Evolutionary conservation across 2,113 vertebrate genomes (phyloP).

Genomic region (Oreochromis spilurus): DNA sequence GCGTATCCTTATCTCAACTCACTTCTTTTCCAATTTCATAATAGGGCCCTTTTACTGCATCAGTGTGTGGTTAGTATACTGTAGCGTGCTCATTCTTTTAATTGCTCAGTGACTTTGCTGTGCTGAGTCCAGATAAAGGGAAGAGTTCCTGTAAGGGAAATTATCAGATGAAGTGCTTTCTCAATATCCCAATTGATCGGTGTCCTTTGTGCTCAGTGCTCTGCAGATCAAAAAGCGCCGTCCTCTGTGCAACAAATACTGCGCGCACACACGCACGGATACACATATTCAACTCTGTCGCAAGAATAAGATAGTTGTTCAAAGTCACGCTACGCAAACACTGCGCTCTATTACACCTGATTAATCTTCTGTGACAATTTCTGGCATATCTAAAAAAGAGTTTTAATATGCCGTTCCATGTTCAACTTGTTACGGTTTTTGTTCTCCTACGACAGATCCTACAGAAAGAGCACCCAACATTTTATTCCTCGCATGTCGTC

Average conservation of each 20-base stretch:
- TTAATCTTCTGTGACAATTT: not conserved
- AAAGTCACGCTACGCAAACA: not conserved
- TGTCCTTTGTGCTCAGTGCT: not conserved
- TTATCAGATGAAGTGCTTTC: slow-evolving; percentile 30
- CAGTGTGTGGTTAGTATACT: not conserved
- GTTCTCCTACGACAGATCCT: not conserved
- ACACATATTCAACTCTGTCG: not conserved
- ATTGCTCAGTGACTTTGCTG: slow-evolving; percentile 24
- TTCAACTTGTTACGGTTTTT: not conserved
- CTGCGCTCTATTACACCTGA: not conserved
- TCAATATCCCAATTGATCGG: slow-evolving; percentile 28
- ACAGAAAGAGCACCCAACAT: not conserved
- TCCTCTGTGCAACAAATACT: not conserved
- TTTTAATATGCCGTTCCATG: not conserved
- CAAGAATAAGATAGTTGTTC: not conserved
- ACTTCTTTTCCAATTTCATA: slow-evolving; percentile 18
- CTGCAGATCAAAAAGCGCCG: not conserved
- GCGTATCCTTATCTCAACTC: slow-evolving; percentile 21
- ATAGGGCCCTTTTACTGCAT: not conserved
- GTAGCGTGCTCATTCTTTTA: slow-evolving; percentile 11
- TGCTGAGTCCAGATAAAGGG: slow-evolving; percentile 20
- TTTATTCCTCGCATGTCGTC: slow-evolving; percentile 28
- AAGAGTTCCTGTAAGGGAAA: slow-evolving; percentile 32
- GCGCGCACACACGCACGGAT: not conserved
- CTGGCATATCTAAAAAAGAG: not conserved